A percentile compares a stretch with the other conserved stretches of the same genome.
phyloP scores from a whole-genome alignment of 2,113 vertebrate genomes.

The Fregetta grallaria region DNA sequence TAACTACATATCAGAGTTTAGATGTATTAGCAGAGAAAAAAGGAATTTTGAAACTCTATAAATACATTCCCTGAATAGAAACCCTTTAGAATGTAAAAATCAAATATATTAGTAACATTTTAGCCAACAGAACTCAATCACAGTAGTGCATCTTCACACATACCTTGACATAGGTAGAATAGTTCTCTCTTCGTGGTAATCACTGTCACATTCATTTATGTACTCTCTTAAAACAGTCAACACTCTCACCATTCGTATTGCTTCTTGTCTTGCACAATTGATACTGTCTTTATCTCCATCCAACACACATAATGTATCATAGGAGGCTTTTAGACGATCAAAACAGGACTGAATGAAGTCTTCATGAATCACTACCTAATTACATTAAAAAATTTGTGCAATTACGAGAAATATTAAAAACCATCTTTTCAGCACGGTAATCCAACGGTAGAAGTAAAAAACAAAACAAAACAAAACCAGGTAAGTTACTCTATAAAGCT shows the following conservation, averaged over 20 bases:
- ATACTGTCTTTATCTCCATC: constrained; percentile 99
- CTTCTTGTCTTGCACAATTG: constrained; percentile 97
- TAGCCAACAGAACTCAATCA: neutral
- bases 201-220: constrained; percentile 98
- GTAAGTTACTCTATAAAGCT: neutral
- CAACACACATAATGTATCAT: constrained; percentile 95
- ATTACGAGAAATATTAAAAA: neutral
- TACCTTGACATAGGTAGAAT: constrained; percentile 99
- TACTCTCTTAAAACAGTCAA: constrained; percentile 97
- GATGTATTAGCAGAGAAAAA: neutral
- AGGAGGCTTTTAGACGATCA: constrained; percentile 97
- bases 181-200: constrained; percentile 98
- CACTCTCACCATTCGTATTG: constrained; percentile 97
- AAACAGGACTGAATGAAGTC: constrained; percentile 99
- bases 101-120: neutral
- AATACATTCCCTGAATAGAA: neutral
- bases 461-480: neutral
- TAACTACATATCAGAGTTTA: neutral
- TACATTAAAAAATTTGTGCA: neutral
- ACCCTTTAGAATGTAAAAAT: neutral
- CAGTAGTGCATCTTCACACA: neutral
- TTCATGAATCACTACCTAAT: constrained; percentile 97
- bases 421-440: neutral
- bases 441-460: neutral
- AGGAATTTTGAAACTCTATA: neutral